Evolutionary conservation across 2,888 invertebrate species (phyloP), one percentile per base, ranked within the genome.

Genomic region (Chrysolina oricalcia): DNA sequence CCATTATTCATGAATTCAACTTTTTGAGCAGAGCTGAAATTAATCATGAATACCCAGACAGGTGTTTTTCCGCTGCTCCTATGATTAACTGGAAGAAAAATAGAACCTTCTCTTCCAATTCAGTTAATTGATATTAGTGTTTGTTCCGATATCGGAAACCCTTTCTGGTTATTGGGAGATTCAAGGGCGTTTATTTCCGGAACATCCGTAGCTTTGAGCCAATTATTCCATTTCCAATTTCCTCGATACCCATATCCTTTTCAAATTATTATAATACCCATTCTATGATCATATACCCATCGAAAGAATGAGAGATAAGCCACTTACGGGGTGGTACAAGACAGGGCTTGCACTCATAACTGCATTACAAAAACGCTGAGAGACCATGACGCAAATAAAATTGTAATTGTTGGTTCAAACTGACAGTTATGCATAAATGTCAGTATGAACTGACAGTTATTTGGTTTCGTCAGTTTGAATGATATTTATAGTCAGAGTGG

Each of bases 141-240:
- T 53, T 53, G 53, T 53, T 53, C 53, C 21, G 53, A 17, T 53
- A 53, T 53, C 53, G 11, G 53, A 21, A 53, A 53, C 11, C 13
- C 19, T 13, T 53, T 53, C 21, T 6, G 11, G 11, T 11, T 53
- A 53, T 21, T 53, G 19, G 15, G 5, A 53, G 19, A 21, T 53
- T 53, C 53, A 53, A 23, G 53, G 53, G 5, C 53, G 53, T 53
- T 53, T 21, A 19, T 19, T 21, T 21, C 19, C 19, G 19, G 10
- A 19, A 53, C 19, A 19, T 48, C 17, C 8, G 17, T 17, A 48
- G 17, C 17, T 35, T 8, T 35, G 8, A 17, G 48, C 17, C 8
- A 17, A 17, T 48, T n/a, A 48, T 48, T 48, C 48, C 48, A 9
- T 48, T 10, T 48, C 48, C 48, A 48, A 48, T 48, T 48, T 48